These are phyloP conservation scores for Orestias chungarensis DNA, from an alignment of 2,797 vertebrate genomes.

Conservation along the genomic window DNA sequence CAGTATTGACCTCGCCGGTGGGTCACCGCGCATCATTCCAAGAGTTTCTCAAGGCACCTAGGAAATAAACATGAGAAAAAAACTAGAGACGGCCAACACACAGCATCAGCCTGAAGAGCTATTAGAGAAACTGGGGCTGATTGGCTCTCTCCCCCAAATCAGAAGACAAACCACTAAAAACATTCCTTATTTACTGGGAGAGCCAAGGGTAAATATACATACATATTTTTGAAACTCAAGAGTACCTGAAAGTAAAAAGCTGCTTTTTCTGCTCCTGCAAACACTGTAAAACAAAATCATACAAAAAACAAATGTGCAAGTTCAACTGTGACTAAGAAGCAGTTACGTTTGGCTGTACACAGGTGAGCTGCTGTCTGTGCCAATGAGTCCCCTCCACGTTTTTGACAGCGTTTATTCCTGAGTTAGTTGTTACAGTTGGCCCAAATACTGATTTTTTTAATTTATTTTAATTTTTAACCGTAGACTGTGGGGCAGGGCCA, in stretches of 20 bases:
- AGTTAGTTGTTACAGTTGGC: constrained; percentile 71
- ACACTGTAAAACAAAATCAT: constrained; percentile 21
- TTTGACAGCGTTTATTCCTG: constrained; percentile 67
- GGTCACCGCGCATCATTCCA: constrained; percentile 64
- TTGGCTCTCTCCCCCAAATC: constrained; percentile 11
- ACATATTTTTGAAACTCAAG: constrained; percentile 42
- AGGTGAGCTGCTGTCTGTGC: constrained; percentile 28
- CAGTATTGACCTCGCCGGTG: constrained; percentile 64
- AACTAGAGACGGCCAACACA: constrained; percentile 41
- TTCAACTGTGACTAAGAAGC: constrained; percentile 26
- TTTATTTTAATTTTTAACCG: too few relatives aligned
- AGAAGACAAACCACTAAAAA: constrained; percentile 19
- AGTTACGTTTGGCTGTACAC: constrained; percentile 57
- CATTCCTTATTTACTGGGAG: constrained; percentile 67
- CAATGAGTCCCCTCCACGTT: constrained; percentile 16
- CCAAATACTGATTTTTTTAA: constrained; percentile 73
- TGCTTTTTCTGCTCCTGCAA: constrained; percentile 48
- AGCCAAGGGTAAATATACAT: constrained; percentile 61
- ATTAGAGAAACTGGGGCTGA: constrained; percentile 11
- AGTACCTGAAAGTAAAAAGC: constrained; percentile 70
- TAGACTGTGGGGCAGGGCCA: constrained; percentile 61
- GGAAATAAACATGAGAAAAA: constrained; percentile 30
- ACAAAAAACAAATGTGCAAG: constrained; percentile 56
- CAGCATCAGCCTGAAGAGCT: constrained; percentile 23
- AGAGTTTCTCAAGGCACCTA: constrained; percentile 74